Evolutionary conservation across 2,888 invertebrate species (phyloP), one percentile per base, ranked within the genome.

Genomic region (Cordilura impudica): DNA sequence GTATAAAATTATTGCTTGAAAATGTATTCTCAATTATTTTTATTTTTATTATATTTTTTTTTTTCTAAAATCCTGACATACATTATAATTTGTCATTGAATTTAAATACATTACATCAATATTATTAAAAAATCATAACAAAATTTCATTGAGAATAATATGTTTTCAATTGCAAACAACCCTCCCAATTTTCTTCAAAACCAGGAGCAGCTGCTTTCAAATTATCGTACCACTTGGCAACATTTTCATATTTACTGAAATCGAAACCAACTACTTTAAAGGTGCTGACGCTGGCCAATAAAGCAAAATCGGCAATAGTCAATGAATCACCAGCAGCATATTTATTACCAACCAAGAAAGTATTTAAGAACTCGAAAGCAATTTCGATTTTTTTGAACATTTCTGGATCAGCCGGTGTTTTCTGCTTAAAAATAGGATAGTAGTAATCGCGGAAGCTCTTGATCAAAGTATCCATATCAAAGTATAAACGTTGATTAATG

Each of bases 401-500:
- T 4, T 92, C 93, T 61, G 92, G 91, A 85, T 95, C 94, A 5
- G 91, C 91, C 8, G 92, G 91, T 23, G 90, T 91, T 43, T 92
- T 92, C 0, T 89, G 91, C 82, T 93, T 92, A 7, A 93, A 83
- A 85, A 93, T 91, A 54, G 93, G 92, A 85, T 92, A 92, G 85
- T 94, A 94, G 84, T 93, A 94, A 61, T 94, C 94, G 0, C 90
- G 90, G 83, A 95, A 93, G 83, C 93, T 91, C 66, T 91, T 90
- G 89, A 93, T 95, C 1, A 96, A 89, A 0, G 93, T 94, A 19
- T 94, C 94, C 84, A 94, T 91, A 86, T 96, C 96, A 88, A 96
- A 96, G 89, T 93, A 95, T 61, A 96, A 89, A 76, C 94, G 91
- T 85, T 95, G 94, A 88, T 96, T 95, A 19, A 96, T 93, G 0